These are phyloP conservation scores for Muscidifurax raptorellus DNA, from an alignment of 1,140 invertebrate species.

Conservation along the genomic window DNA sequence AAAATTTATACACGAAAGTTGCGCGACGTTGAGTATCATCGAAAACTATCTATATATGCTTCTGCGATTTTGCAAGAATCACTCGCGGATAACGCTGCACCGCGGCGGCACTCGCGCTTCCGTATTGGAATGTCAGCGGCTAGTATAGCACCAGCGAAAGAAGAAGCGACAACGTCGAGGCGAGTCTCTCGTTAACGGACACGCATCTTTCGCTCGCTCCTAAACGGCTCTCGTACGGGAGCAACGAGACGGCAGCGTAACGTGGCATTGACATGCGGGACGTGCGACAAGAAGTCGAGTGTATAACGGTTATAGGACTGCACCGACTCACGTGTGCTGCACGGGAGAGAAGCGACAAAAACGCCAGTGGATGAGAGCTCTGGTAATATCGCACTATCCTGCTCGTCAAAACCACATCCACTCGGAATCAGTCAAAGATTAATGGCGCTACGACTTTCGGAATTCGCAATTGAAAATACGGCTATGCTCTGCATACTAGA, in stretches of 20 bases:
- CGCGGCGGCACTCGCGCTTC: too few species aligned
- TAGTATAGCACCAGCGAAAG: too few species aligned
- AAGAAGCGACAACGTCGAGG: neutral
- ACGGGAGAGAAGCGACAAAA: neutral
- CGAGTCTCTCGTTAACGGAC: slow-evolving; percentile 23
- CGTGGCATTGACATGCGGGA: slow-evolving; percentile 69
- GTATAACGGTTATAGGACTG: slow-evolving; percentile 71
- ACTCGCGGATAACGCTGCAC: too few species aligned
- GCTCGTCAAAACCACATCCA: slow-evolving; percentile 52
- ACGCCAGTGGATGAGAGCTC: too few species aligned
- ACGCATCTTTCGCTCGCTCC: slow-evolving; percentile 33
- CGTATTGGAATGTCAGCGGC: too few species aligned
- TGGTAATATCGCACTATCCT: slow-evolving; percentile 62
- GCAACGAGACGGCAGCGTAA: neutral
- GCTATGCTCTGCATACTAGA: neutral
- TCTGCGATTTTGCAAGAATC: too few species aligned
- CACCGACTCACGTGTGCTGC: slow-evolving; percentile 52
- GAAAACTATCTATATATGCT: neutral
- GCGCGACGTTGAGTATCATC: neutral
- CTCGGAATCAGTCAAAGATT: too few species aligned
- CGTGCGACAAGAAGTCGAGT: slow-evolving; percentile 62
- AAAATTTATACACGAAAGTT: neutral
- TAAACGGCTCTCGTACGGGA: slow-evolving; percentile 45
- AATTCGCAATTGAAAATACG: too few species aligned
- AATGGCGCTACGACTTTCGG: too few species aligned